phyloP scores from a whole-genome alignment of 1,140 invertebrate genomes.

The Lutraria rhynchaena region DNA sequence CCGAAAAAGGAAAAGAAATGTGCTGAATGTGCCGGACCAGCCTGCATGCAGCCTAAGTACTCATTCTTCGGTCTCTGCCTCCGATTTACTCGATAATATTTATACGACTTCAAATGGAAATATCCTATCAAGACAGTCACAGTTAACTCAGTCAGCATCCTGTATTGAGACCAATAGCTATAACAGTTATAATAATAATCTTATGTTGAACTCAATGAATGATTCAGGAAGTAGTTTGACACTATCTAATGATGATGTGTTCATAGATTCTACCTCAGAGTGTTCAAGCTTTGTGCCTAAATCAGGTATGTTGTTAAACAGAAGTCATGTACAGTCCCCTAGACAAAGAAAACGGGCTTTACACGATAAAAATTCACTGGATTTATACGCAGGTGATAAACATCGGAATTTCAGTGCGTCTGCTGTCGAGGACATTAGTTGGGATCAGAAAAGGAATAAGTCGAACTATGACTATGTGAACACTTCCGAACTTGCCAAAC shows the following conservation, averaged over 20 bases:
- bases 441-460: conserved; percentile 2
- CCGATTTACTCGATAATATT: conserved; percentile 15
- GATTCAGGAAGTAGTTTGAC: conserved; percentile 56
- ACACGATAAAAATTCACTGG: conserved; percentile 27
- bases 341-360: conserved; percentile 9
- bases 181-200: conserved; percentile 5
- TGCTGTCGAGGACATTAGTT: conserved; percentile 43
- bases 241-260: conserved; percentile 54
- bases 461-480: conserved; percentile 35
- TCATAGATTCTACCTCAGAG: conserved; percentile 43
- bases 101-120: conserved; percentile 6
- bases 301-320: conserved; percentile 1
- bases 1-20: conserved; percentile 30
- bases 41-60: background rate
- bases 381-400: conserved; percentile 11
- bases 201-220: conserved; percentile 47
- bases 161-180: conserved; percentile 33
- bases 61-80: conserved; percentile 19
- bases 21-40: conserved; percentile 11
- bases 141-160: conserved; percentile 39
- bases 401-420: conserved; percentile 51
- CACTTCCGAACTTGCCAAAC: conserved; percentile 40
- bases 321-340: conserved; percentile 16
- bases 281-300: conserved; percentile 32
- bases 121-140: conserved; percentile 19